Evolutionary conservation across 2,113 vertebrate species (phyloP), one percentile per base, ranked within the genome.

Genomic region (Phocoena sinus): DNA sequence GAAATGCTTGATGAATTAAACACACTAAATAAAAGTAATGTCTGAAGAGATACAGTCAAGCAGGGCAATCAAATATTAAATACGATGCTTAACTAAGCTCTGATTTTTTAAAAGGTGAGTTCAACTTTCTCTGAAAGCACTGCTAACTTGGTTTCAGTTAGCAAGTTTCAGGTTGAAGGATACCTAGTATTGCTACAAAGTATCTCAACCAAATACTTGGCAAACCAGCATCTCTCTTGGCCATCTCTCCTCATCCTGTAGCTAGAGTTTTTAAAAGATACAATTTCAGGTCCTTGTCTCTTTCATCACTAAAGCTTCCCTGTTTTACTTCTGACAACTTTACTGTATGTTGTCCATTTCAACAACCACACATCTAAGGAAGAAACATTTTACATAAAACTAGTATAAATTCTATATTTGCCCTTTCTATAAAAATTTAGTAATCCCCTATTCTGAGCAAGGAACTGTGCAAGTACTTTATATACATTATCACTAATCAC

Each of bases 311-410:
- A 44, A 95, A 93, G 71, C 50, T 91, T 76, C 67, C 38, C 33
- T 91, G n/a, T 8, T 38, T 83, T 79, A 79, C 13, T 94, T 73
- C 56, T 74, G 56, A 81, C 53, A 92, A 70, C 20, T 71, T 79
- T 71, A 38, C 17, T 84, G 50, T 62, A 15, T 11, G 38, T 26
- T 87, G 26, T 50, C 44, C 62, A 89, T 79, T 80, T 79, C n/a
- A 67, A 83, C 50, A 26, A 86, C 65, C 17, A 93, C 2, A 87
- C 6, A 58, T 25, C n/a, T 65, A 68, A 83, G 17, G 20, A 58
- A 65, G 41, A 91, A 82, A 53, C 58, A 96, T 53, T 95, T 96
- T 71, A 89, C 15, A 8, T n/a, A 85, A 86, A 74, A 87, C 41
- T 83, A 67, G 53, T 31, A 87, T 41, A 90, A 96, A 84, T 80